Base-by-base conservation (phyloP, 2,888 invertebrate genomes). In the Caenorhabditis afra region DNA sequence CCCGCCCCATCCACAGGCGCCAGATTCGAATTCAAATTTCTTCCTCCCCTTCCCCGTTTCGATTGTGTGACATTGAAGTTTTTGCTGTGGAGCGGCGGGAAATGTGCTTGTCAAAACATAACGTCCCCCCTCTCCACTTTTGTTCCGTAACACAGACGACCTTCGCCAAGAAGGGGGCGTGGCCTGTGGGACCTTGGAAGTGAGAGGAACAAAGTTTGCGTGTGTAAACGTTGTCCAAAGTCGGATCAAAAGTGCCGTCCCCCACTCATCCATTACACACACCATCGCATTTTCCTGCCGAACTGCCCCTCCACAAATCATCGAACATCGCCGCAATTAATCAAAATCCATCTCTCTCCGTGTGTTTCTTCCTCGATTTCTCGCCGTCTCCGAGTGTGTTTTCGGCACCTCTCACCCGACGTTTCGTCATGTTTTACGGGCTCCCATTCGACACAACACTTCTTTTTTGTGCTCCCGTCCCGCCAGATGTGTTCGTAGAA, bases 321-420 rank as follows among this genome's bases (percentile, higher is more conserved):
- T 58, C 68, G 52, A 68, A 68, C 47, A 68, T 59, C 70, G 45
- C 20, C 29, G 14, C 47, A 35, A 55, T 55, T 47, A 52, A 49
- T 59, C 70, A 22, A 16, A 12, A 12, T 22, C 49, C 52, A 29
- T 22, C 35, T 58, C 18, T n/a, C 18, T 41, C 58, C 53, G 18
- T 65, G 49, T 45, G 12, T 7, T 37, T 22, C 52, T 20, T 22
- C 16, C 50, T 5, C 57, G 18, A 8, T 67, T 20, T 67, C 57
- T 57, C 57, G 16, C 29, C 18, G 11, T 35, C 47, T 58, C 18
- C n/a, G n/a, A n/a, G n/a, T 47, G 18, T 52, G 41, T 49, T 37
- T 29, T 67, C 58, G 55, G 66, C 57, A 47, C 66, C 53, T 57
- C 66, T n/a, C n/a, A n/a, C n/a, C n/a, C n/a, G n/a, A n/a, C n/a